Evolutionary conservation across 1,140 invertebrate genomes (phyloP), one percentile per base, ranked within the genome.

Genomic region (Monochamus saltuarius): DNA sequence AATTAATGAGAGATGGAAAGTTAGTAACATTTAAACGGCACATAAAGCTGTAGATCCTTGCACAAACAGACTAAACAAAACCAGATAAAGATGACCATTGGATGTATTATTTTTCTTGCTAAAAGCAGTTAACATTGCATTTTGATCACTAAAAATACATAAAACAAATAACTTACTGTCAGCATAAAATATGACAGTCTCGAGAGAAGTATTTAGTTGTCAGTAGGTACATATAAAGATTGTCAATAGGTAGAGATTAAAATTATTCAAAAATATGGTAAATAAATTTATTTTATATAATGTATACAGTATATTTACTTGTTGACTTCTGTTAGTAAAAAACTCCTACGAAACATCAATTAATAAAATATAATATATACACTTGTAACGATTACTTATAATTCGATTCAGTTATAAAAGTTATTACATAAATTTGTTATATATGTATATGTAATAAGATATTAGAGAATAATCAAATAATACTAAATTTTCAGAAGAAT

Each of bases 281-380:
- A 46, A 46, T 46, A 46, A 46, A 46, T 46, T 46, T 46, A 46
- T 46, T 46, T 19, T 16, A 46, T 46, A 46, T 46, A 46, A 17
- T 46, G 43, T 17, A 46, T 46, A 46, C 43, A 46, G 17, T 11
- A 17, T 46, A 46, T 46, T 46, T 46, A 46, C 43, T n/a, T 46
- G 17, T 46, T 46, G 22, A 11, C 22, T 46, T 46, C 14, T 17
- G 43, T 46, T 46, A 46, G 43, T 46, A 46, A 46, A 46, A 46
- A 46, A 46, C 22, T 46, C 43, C 14, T 46, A 46, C 39, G 22
- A 46, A 46, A 16, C 22, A 46, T 46, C 22, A 46, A 46, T 17
- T 17, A 0, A 17, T 13, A 42, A 46, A 46, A 7, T 19, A 8
- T 17, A 46, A 46, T 46, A 46, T 46, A 46, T 46, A 46, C 43